These are phyloP conservation scores for Pituophis catenifer DNA, from an alignment of 2,113 vertebrate species.

Conservation along the genomic window DNA sequence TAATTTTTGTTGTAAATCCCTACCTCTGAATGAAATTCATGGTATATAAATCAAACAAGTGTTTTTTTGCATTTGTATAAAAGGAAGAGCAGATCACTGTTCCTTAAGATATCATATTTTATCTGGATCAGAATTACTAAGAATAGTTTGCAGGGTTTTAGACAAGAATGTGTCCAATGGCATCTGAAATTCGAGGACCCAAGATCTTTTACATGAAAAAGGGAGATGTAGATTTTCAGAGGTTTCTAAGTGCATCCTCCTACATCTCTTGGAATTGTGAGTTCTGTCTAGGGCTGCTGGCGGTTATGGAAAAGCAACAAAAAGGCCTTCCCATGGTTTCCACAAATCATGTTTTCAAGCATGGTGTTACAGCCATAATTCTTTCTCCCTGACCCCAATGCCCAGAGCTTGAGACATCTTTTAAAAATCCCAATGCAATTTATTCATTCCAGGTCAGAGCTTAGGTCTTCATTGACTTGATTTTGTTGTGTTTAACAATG, in stretches of 20 bases:
- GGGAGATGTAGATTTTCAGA: background rate
- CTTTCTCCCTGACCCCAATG: background rate
- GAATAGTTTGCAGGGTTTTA: background rate
- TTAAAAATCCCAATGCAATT: background rate
- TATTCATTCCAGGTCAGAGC: background rate
- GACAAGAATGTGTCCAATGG: background rate
- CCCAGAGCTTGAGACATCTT: too few species aligned
- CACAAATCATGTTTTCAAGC: background rate
- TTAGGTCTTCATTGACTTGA: background rate
- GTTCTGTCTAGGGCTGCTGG: background rate
- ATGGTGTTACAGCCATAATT: background rate
- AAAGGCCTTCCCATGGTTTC: background rate
- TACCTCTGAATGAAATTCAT: background rate
- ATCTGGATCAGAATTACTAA: background rate
- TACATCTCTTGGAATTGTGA: background rate
- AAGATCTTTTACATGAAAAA: background rate
- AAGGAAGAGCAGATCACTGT: background rate
- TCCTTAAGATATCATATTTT: background rate
- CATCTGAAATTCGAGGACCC: background rate
- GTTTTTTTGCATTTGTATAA: background rate
- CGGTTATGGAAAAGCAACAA: background rate
- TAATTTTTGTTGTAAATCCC: background rate
- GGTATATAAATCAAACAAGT: background rate
- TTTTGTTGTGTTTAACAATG: constrained; percentile 35
- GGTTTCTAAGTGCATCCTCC: background rate